Evolutionary conservation across 2,888 invertebrate genomes (phyloP).

Genomic region (Periphyllus acericola): DNA sequence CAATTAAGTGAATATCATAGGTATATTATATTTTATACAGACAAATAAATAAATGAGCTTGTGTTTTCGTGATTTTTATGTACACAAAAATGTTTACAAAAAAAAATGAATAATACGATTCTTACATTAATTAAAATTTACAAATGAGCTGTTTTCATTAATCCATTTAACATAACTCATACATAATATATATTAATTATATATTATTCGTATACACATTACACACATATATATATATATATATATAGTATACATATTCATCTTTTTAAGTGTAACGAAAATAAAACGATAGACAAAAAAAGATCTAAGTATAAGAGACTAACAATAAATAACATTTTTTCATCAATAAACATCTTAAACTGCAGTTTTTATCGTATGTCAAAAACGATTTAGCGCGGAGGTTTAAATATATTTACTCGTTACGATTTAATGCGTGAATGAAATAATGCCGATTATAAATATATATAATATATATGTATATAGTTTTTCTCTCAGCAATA

Average conservation of each 20-base stretch:
- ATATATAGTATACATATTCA: neutral
- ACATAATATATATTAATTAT: neutral
- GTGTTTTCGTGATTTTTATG: constrained; percentile 47
- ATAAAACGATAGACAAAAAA: constrained; percentile 45
- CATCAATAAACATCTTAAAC: constrained; percentile 16
- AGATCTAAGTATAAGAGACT: constrained; percentile 36
- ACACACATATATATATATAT: neutral
- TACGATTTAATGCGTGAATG: neutral
- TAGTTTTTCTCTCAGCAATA: too few relatives aligned
- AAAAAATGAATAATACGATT: constrained; percentile 43
- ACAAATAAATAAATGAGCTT: constrained; percentile 57
- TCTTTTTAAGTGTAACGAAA: constrained; percentile 51
- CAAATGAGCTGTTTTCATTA: constrained; percentile 53
- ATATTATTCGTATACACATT: neutral
- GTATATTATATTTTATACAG: neutral
- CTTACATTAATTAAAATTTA: constrained; percentile 23
- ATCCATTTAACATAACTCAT: constrained; percentile 11
- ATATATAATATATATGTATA: too few relatives aligned
- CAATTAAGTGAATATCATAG: constrained; percentile 28
- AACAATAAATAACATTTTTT: constrained; percentile 56
- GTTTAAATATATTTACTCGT: neutral
- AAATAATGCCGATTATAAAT: too few relatives aligned
- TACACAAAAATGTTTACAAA: constrained; percentile 37
- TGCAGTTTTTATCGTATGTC: neutral
- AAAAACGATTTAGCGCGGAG: neutral